Evolutionary conservation across 2,113 vertebrate genomes (phyloP), one percentile per base, ranked within the genome.

Genomic region (Anseranas semipalmata): DNA sequence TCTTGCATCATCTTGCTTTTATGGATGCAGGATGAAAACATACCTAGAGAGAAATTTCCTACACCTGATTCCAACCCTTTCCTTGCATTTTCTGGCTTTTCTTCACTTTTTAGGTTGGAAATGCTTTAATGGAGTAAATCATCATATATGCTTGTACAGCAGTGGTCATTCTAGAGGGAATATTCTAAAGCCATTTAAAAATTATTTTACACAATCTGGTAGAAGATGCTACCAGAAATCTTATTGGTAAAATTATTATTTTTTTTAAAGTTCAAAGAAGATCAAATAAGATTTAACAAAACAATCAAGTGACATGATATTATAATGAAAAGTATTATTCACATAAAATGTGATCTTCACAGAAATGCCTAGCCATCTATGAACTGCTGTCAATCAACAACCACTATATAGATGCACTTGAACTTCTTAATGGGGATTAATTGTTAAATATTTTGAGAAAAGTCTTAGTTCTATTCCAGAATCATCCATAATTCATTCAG

Each of bases 141-240:
- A 48, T 27, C 35, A 53, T 27, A 53, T 66, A 37, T 59, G 59
- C n/a, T 46, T 68, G 27, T 33, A 63, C 32, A 85, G 45, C 63
- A 82, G 9, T 28, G 20, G 20, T 71, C 0, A 0, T 56, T 84
- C 15, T 18, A 22, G 50, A 67, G 8, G 2, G 3, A 76, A 65
- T 39, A 39, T 28, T 67, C 28, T 78, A 63, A 82, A 75, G 88
- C 3, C 8, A 60, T 52, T 85, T 80, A 8, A 33, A 88, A 93
- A 79, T 39, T 48, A 52, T 90, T 65, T 79, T 53, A 65, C 12
- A 20, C 6, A 21, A 24, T 72, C 12, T 63, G 25, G 22, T n/a
- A 89, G 71, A 75, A 48, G 65, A 63, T 22, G 37, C 7, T 81
- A 32, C 39, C 18, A 43, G 45, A 84, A 77, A 43, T 5, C 5